These are phyloP conservation scores for Gymnoscelis rufifasciata DNA, from an alignment of 2,888 invertebrate species.

Conservation along the genomic window DNA sequence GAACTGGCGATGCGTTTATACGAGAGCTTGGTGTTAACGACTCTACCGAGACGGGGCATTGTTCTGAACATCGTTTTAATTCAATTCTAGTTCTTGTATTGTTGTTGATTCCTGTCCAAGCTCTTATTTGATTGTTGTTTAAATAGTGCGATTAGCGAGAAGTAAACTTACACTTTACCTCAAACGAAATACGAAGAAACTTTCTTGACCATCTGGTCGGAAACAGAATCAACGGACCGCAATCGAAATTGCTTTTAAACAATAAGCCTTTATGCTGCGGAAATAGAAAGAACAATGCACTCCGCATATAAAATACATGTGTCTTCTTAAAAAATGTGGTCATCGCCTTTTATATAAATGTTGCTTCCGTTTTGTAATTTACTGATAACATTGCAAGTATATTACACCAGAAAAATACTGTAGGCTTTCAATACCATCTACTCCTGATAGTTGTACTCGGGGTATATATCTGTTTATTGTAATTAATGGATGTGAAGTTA, in stretches of 20 bases:
- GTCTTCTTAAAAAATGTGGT: constrained; percentile 18
- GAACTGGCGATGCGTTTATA: constrained; percentile 22
- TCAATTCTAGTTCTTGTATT: constrained; percentile 1
- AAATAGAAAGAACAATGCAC: constrained; percentile 25
- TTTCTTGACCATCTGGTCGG: constrained; percentile 13
- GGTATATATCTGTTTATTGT: no score
- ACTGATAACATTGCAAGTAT: constrained; percentile 10
- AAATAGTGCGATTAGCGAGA: not conserved
- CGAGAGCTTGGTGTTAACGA: constrained; percentile 24
- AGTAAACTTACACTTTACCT: not conserved
- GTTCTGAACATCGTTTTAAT: constrained; percentile 16
- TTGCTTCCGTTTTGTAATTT: constrained; percentile 8
- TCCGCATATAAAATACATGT: constrained; percentile 18
- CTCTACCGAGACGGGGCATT: constrained; percentile 18
- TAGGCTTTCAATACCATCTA: no score
- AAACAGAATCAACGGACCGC: constrained; percentile 20
- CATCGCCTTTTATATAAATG: constrained; percentile 10
- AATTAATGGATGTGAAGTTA: no score
- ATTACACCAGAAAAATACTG: no score
- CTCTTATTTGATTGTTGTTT: not conserved
- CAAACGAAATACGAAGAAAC: constrained; percentile 13
- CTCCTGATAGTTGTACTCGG: no score
- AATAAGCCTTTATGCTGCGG: constrained; percentile 21
- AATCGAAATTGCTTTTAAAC: constrained; percentile 19
- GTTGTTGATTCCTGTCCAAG: not conserved